A percentile compares a stretch with the other conserved stretches of the same genome.
Evolutionary conservation across 1,140 invertebrate genomes (phyloP).

Genomic region (Notospermus geniculatus): DNA sequence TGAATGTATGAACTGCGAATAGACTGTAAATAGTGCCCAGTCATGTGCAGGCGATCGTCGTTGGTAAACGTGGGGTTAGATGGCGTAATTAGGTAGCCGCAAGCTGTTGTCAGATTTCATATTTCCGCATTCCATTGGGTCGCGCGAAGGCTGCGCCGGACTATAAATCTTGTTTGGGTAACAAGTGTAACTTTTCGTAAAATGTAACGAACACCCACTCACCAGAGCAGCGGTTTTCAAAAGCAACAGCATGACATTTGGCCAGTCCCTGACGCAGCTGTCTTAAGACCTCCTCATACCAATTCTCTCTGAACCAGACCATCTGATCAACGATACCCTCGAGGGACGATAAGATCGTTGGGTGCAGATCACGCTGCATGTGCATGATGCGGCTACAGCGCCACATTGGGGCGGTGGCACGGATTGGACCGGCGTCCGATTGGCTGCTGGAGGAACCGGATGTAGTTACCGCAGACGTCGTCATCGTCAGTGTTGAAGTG

Average conservation of each 20-base stretch:
- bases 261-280: constrained; percentile 90
- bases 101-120: no score
- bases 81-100: no score
- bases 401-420: constrained; percentile 57
- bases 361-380: constrained; percentile 89
- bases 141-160: no score
- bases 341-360: constrained; percentile 87
- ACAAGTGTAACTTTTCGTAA: no score
- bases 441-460: constrained; percentile 22
- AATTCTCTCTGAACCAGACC: constrained; percentile 97
- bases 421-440: constrained; percentile 47
- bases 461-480: constrained; percentile 19
- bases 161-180: no score
- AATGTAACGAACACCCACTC: constrained; percentile 21
- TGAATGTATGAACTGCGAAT: no score
- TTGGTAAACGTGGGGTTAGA: no score
- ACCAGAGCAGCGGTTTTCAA: constrained; percentile 73
- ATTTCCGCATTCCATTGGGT: no score
- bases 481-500: constrained; percentile 7
- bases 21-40: no score
- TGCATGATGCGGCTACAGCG: constrained; percentile 95
- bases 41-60: no score
- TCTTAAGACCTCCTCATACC: constrained; percentile 94
- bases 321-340: constrained; percentile 98
- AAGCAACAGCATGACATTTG: constrained; percentile 95